A percentile compares a stretch with the other conserved stretches of the same genome.
Evolutionary conservation across 2,113 vertebrate species (phyloP).

Genomic region (Nettapus auritus): DNA sequence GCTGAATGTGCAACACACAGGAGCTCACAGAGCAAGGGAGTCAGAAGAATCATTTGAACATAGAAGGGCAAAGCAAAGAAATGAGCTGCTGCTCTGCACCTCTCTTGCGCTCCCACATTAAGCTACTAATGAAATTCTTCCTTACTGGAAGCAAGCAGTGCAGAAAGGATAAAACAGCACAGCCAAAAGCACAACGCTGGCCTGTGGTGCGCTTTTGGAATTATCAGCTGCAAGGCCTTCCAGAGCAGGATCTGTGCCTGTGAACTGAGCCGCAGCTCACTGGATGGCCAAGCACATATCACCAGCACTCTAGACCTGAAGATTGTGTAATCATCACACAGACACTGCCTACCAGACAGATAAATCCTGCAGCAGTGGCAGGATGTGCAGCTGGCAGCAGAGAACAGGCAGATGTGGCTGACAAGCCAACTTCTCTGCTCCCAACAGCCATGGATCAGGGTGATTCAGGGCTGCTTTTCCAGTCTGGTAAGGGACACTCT

Average conservation of each 20-base stretch:
- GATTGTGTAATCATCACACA: background rate
- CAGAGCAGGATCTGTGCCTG: background rate
- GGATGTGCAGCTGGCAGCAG: background rate
- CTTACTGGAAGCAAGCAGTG: background rate
- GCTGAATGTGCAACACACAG: background rate
- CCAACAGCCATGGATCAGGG: accelerated
- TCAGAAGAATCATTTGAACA: accelerated
- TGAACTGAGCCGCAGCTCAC: background rate
- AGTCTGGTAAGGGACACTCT: background rate
- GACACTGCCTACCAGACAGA: background rate
- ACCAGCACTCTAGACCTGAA: background rate
- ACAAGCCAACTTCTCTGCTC: accelerated
- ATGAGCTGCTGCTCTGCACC: background rate
- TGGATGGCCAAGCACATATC: background rate
- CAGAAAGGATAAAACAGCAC: background rate
- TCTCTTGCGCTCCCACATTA: background rate
- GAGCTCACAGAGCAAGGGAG: background rate
- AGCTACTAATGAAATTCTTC: background rate
- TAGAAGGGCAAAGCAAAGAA: background rate
- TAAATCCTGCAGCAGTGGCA: background rate
- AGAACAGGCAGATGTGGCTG: background rate
- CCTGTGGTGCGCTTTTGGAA: background rate
- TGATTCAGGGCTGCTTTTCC: background rate
- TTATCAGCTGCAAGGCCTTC: background rate
- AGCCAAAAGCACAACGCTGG: background rate